Evolutionary conservation across 2,113 vertebrate species (phyloP), one percentile per base, ranked within the genome.

Genomic region (Paramisgurnus dabryanus): DNA sequence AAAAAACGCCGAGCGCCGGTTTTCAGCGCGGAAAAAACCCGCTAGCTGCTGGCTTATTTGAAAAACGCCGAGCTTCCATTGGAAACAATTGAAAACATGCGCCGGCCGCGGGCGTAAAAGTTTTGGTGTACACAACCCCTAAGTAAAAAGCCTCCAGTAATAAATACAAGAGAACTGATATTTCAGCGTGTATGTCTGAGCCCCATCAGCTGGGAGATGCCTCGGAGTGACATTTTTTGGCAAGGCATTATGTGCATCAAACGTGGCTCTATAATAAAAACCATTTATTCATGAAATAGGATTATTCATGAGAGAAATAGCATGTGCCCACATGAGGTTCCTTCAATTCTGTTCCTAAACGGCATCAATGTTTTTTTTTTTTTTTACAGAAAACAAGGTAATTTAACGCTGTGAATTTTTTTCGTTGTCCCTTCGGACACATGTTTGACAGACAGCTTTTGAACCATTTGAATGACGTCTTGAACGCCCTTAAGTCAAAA

Each of bases 281-380:
- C 64, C 69, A 77, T 86, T 88, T 86, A 85, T 88, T 89, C 80
- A 79, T 89, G 83, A 85, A 88, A 87, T 88, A 83, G 83, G 87
- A 87, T 90, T 88, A 90, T 89, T 87, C 87, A 89, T 81, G 82
- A 87, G 81, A 71, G 40, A 50, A 79, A 58, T 61, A 55, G 71
- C 57, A 12, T 60, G 27, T 43, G 55, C 43, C 55, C 83, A 74
- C 76, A 43, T 15, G 66, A 75, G 76, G 66, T 64, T 83, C 76
- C 47, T 34, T 8, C 64, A 73, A 68, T 61, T 74, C 81, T 5
- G 2, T 57, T 34, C 27, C 81, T 61, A 65, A 49, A 58, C 1
- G 45, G 34, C 81, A 57, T 68, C 76, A 47, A 79, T 40, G 68
- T 60, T 68, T 79, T 66, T 66, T 0, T 22, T 22, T 22, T 22